phyloP scores from a whole-genome alignment of 2,797 vertebrate species.

The Lophius americanus region DNA sequence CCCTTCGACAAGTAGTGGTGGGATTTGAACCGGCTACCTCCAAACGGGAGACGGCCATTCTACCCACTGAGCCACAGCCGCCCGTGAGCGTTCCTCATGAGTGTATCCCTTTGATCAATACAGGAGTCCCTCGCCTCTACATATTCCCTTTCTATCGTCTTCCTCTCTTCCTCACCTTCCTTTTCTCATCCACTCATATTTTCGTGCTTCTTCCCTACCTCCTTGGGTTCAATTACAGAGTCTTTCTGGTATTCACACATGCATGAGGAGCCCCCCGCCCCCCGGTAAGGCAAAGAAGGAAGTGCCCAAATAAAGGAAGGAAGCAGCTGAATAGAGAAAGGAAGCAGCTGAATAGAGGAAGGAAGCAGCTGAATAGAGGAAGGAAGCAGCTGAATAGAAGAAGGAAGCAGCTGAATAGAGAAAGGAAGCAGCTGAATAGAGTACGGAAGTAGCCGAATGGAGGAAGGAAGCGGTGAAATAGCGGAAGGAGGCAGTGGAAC shows the following conservation, averaged over 20 bases:
- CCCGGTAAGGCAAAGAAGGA: conserved; percentile 10
- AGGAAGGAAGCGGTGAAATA: no score
- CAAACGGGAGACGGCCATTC: no score
- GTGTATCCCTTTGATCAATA: no score
- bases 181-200: neutral
- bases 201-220: conserved; percentile 11
- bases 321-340: conserved; percentile 26
- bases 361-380: conserved; percentile 10
- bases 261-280: conserved; percentile 40
- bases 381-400: conserved; percentile 22
- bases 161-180: neutral
- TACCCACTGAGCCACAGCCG: no score
- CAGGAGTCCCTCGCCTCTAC: no score
- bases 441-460: conserved; percentile 12
- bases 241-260: conserved; percentile 47
- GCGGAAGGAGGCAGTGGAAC: no score
- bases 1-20: no score
- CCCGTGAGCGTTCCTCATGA: no score
- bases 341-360: neutral
- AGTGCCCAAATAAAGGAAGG: conserved; percentile 10
- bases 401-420: neutral
- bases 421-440: conserved; percentile 14
- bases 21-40: no score
- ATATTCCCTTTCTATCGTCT: neutral
- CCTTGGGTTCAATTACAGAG: conserved; percentile 44